These are phyloP conservation scores for Helostoma temminkii DNA, from an alignment of 2,797 vertebrate genomes.

Conservation along the genomic window DNA sequence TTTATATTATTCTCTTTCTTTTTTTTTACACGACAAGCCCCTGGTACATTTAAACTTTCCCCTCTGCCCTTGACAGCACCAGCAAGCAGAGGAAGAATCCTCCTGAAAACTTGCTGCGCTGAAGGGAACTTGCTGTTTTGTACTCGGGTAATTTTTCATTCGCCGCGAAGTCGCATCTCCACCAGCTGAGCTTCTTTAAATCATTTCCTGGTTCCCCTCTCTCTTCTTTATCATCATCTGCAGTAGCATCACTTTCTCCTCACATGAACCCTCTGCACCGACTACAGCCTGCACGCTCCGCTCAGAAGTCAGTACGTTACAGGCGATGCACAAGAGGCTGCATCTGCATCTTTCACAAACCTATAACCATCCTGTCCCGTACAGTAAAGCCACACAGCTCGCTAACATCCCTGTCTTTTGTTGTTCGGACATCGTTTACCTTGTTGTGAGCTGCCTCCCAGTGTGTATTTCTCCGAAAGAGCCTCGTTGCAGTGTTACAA, in stretches of 20 bases:
- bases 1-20: background rate
- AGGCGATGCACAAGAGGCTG: background rate
- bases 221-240: conserved; percentile 24
- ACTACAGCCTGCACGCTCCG: background rate
- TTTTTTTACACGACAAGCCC: background rate
- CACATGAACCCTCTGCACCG: conserved; percentile 61
- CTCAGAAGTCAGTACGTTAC: background rate
- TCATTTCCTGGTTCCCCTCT: conserved; percentile 52
- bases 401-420: conserved; percentile 20
- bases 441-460: conserved; percentile 64
- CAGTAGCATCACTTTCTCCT: conserved; percentile 56
- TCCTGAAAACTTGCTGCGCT: conserved; percentile 55
- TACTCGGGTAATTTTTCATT: conserved; percentile 21
- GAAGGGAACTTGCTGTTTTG: background rate
- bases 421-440: conserved; percentile 63
- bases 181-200: conserved; percentile 38
- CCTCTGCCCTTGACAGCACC: conserved; percentile 27
- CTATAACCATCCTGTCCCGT: conserved; percentile 64
- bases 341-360: conserved; percentile 36
- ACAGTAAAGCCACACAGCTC: conserved; percentile 19
- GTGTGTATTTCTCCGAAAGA: conserved; percentile 38
- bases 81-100: background rate
- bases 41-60: conserved; percentile 47
- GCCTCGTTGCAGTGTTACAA: conserved; percentile 32
- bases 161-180: conserved; percentile 37